Conservation (phyloP, 1,140 invertebrate species). For the Dreissena rostriformis region DNA sequence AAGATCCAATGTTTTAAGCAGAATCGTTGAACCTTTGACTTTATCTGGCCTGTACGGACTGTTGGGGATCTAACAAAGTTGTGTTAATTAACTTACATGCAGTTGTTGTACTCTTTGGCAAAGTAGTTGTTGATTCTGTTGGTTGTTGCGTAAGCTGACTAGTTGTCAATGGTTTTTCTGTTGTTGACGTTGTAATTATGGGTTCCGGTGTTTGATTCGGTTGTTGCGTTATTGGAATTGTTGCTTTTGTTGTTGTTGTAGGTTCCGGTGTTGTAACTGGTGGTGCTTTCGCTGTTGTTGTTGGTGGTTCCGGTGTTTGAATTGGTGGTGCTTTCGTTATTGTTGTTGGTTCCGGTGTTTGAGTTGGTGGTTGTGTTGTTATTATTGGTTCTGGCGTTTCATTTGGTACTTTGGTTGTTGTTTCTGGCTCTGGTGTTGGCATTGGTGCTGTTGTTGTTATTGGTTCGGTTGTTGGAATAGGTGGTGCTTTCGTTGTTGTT, state of each 20-base stretch:
- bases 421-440: not conserved
- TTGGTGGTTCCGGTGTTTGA: not conserved
- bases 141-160: not conserved
- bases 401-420: not conserved
- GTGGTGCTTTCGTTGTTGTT: not conserved
- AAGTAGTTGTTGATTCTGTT: constrained; percentile 8
- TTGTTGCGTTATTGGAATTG: constrained; percentile 2
- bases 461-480: not conserved
- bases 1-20: no score
- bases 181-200: not conserved
- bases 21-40: no score
- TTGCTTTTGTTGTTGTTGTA: constrained; percentile 2
- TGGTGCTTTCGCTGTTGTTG: not conserved
- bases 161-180: not conserved
- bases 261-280: not conserved
- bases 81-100: constrained; percentile 24
- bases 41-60: no score
- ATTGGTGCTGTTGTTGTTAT: not conserved
- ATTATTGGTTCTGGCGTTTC: not conserved
- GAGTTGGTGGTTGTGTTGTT: not conserved
- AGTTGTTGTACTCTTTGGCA: constrained; percentile 23
- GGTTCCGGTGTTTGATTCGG: not conserved
- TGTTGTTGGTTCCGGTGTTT: constrained; percentile 8
- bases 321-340: constrained; percentile 11
- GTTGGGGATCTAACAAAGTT: no score